Evolutionary conservation across 35 echinoderm and acorn worm species (phyloP).

Genomic region (Heliocidaris erythrogramma): DNA sequence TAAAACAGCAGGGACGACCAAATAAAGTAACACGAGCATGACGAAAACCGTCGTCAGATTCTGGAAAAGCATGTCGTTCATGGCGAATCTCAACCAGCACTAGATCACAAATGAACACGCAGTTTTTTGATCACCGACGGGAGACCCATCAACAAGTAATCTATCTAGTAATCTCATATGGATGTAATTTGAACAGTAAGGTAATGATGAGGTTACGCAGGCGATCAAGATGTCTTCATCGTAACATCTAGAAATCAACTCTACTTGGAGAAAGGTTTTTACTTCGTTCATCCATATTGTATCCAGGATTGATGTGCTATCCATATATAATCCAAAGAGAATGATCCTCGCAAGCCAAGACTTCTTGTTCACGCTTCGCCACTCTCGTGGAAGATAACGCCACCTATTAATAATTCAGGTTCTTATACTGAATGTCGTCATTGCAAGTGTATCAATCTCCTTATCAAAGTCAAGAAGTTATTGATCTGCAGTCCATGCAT

Average conservation of each 20-base stretch:
- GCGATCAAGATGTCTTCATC: no score
- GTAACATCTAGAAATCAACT: background rate
- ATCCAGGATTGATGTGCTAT: background rate
- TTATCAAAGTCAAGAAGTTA: background rate
- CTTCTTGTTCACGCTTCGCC: background rate
- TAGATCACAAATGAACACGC: background rate
- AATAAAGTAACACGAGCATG: background rate
- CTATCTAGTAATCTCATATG: no score
- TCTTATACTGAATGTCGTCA: background rate
- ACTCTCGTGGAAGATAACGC: background rate
- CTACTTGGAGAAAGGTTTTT: background rate
- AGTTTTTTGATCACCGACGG: no score
- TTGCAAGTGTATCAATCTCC: background rate
- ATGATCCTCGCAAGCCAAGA: background rate
- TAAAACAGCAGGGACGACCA: background rate
- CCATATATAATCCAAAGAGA: background rate
- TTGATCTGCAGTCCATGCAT: background rate
- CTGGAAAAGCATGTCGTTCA: background rate
- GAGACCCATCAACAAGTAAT: no score
- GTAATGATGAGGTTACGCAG: no score
- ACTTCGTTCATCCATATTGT: background rate
- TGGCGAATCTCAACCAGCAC: background rate
- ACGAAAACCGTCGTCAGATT: background rate
- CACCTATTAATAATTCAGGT: background rate
- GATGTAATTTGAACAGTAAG: no score